phyloP scores from a whole-genome alignment of 2,888 invertebrate genomes.

The Euzophera pinguis region DNA sequence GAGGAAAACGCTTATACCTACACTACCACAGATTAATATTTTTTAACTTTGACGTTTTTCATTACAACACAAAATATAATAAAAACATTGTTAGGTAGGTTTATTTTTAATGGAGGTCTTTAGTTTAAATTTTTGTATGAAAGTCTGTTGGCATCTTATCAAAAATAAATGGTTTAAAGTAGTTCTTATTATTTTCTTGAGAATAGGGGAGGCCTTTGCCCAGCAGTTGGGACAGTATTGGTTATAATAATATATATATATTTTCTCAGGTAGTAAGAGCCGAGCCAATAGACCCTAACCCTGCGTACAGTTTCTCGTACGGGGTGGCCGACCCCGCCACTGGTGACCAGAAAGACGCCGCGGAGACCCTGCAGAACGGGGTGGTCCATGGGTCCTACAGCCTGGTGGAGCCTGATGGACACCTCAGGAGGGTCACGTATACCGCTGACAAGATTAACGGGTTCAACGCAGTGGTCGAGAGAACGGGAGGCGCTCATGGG shows the following conservation, averaged over 20 bases:
- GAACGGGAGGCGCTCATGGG: slow-evolving; percentile 65
- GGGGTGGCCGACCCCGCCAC: slow-evolving; percentile 73
- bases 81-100: too few species aligned
- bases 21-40: too few species aligned
- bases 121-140: too few species aligned
- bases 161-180: too few species aligned
- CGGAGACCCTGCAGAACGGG: slow-evolving; percentile 74
- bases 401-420: slow-evolving; percentile 75
- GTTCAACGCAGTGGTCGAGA: slow-evolving; percentile 75
- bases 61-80: too few species aligned
- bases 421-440: slow-evolving; percentile 71
- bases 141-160: too few species aligned
- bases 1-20: too few species aligned
- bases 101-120: too few species aligned
- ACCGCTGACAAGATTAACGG: slow-evolving; percentile 77
- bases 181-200: too few species aligned
- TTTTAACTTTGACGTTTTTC: too few species aligned
- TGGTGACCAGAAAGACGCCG: slow-evolving; percentile 74
- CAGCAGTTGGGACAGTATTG: too few species aligned
- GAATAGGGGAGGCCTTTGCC: too few species aligned
- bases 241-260: not conserved
- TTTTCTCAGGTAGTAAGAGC: slow-evolving; percentile 54
- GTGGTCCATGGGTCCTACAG: slow-evolving; percentile 77
- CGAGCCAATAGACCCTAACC: slow-evolving; percentile 74
- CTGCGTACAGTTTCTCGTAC: slow-evolving; percentile 75